phyloP scores from a whole-genome alignment of 1,140 invertebrate genomes.

The Probaryconus sp. region DNA sequence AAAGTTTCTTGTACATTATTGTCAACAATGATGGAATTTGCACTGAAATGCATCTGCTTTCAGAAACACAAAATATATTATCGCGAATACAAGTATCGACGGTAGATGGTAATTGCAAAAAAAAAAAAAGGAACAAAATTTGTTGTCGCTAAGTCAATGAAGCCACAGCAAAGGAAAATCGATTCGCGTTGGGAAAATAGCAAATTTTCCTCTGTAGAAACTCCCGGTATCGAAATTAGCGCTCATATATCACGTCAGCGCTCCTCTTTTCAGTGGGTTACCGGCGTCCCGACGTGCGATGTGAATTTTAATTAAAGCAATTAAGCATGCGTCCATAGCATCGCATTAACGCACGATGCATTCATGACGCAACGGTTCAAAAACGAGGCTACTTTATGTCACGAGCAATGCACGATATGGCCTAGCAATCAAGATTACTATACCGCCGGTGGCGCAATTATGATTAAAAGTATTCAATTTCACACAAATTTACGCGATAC shows the following conservation, averaged over 20 bases:
- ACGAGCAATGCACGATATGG: slow-evolving; percentile 42
- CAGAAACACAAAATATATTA: too few species aligned
- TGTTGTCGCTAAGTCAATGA: slow-evolving; percentile 9
- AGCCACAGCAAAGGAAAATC: slow-evolving; percentile 30
- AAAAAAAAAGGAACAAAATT: too few species aligned
- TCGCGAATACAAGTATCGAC: too few species aligned
- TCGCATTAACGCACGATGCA: slow-evolving; percentile 68
- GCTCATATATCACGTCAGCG: slow-evolving; percentile 53
- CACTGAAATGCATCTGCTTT: too few species aligned
- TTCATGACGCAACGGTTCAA: slow-evolving; percentile 66
- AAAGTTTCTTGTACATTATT: too few species aligned
- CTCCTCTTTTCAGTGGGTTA: slow-evolving; percentile 51
- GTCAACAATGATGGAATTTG: too few species aligned
- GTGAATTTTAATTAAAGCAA: slow-evolving; percentile 76
- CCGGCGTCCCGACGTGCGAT: slow-evolving; percentile 60
- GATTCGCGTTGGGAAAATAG: slow-evolving; percentile 26
- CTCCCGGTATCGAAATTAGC: slow-evolving; percentile 55
- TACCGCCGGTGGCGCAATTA: slow-evolving; percentile 34
- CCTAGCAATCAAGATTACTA: slow-evolving; percentile 38
- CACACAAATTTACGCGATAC: slow-evolving; percentile 42
- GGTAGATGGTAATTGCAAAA: slow-evolving; percentile 22
- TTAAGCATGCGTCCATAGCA: slow-evolving; percentile 71
- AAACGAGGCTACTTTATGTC: slow-evolving; percentile 63
- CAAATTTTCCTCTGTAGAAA: slow-evolving; percentile 31
- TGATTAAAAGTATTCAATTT: slow-evolving; percentile 54